phyloP scores from a whole-genome alignment of 2,888 invertebrate genomes.

The Drosophila melanocephala region DNA sequence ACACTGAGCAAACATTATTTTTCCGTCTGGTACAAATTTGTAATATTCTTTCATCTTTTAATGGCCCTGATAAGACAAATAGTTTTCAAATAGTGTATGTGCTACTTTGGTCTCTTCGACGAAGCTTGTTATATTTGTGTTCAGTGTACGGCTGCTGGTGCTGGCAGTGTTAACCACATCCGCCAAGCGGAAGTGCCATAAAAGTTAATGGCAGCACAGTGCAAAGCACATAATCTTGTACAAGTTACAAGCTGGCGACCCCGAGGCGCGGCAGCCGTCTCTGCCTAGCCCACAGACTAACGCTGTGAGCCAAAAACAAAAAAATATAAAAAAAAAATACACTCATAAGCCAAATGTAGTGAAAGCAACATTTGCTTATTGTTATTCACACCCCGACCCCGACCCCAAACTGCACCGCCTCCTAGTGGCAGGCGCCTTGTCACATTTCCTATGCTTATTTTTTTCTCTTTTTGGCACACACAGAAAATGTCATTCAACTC shows the following conservation, averaged over 20 bases:
- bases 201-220: constrained; percentile 77
- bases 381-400: constrained; percentile 9
- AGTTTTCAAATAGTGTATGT: neutral
- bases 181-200: constrained; percentile 80
- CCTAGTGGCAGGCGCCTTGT: constrained; percentile 22
- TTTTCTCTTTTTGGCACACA: constrained; percentile 31
- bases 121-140: neutral
- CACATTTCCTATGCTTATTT: constrained; percentile 2
- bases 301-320: constrained; percentile 9
- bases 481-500: constrained; percentile 77
- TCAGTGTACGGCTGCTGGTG: constrained; percentile 15
- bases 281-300: constrained; percentile 18
- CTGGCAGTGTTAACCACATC: constrained; percentile 60
- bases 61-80: neutral
- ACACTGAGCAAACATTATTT: neutral
- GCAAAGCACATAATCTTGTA: constrained; percentile 80
- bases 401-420: neutral
- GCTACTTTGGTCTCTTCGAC: neutral
- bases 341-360: constrained; percentile 68
- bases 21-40: neutral
- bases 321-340: neutral
- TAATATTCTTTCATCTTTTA: neutral
- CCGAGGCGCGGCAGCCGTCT: constrained; percentile 53
- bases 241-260: constrained; percentile 71
- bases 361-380: constrained; percentile 63